Evolutionary conservation across 1,140 invertebrate species (phyloP), one percentile per base, ranked within the genome.

Genomic region (Habropoda laboriosa): DNA sequence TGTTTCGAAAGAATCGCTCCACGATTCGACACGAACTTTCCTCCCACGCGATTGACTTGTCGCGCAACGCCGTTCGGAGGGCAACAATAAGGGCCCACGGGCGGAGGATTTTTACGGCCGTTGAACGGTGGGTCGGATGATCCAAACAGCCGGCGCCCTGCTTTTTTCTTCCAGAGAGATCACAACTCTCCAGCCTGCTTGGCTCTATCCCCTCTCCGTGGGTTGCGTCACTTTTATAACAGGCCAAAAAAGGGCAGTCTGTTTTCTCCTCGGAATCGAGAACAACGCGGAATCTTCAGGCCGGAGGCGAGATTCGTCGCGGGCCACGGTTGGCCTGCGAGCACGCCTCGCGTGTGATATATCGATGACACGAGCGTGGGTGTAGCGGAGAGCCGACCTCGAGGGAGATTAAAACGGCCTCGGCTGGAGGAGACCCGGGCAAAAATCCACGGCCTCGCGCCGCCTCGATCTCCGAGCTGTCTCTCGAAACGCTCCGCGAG

Each of bases 331-430:
- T 32, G 21, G n/a, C 38, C 42, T 16, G 57, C 73, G 57, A 66
- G 30, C 76, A 51, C 58, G 61, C 68, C 58, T 32, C 75, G 80
- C 68, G 68, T 78, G 85, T 86, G 85, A 86, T 86, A 87, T 87
- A 86, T 86, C 85, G 86, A 86, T 87, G 86, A 87, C 86, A 84
- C 78, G 61, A 67, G 75, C 85, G 86, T 87, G 85, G 86, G 86
- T 81, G 86, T 81, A 81, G 58, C 81, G 60, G 85, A 81, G 81
- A 80, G 81, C 63, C 85, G 86, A 87, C 80, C 84, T 82, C 81
- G 60, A 55, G 81, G 76, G 53, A 82, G 80, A 82, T 82, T 82
- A 82, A 82, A 82, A 79, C 76, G 76, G 70, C 77, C 80, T 82
- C 76, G 77, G 76, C 49, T 12, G 38, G 57, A n/a, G 24, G 27